Conservation (phyloP, 2,888 invertebrate species). For the Thymelicus lineola region DNA sequence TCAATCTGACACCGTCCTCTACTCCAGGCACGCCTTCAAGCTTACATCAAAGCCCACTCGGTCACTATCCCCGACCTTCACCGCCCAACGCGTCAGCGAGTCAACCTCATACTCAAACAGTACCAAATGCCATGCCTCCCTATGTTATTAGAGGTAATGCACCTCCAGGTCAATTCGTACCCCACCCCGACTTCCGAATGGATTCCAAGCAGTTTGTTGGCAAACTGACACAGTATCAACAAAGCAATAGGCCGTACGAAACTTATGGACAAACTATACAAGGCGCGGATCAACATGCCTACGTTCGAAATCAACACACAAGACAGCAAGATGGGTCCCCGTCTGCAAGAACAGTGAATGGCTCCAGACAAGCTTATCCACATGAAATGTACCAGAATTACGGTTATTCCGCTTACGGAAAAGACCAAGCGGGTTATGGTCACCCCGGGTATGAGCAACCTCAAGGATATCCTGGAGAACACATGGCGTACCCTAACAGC, state of each 20-base stretch:
- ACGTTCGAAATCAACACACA: slow-evolving; percentile 73
- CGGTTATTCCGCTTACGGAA: slow-evolving; percentile 81
- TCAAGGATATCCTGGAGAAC: slow-evolving; percentile 74
- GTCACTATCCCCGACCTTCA: slow-evolving; percentile 88
- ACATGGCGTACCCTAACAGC: slow-evolving; percentile 75
- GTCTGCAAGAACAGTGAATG: slow-evolving; percentile 69
- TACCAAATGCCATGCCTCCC: slow-evolving; percentile 85
- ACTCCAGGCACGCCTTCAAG: slow-evolving; percentile 87
- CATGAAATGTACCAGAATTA: slow-evolving; percentile 83
- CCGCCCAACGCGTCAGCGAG: slow-evolving; percentile 88
- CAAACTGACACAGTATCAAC: slow-evolving; percentile 76
- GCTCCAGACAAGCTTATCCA: slow-evolving; percentile 72
- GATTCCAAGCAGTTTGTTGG: slow-evolving; percentile 80
- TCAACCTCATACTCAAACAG: slow-evolving; percentile 84
- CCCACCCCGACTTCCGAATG: slow-evolving; percentile 83
- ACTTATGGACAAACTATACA: slow-evolving; percentile 66
- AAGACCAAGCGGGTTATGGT: slow-evolving; percentile 82
- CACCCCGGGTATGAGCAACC: slow-evolving; percentile 85
- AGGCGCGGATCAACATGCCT: slow-evolving; percentile 74
- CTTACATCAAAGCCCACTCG: slow-evolving; percentile 87
- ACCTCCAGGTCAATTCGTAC: slow-evolving; percentile 76
- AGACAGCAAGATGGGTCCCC: slow-evolving; percentile 70
- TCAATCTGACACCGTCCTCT: slow-evolving; percentile 87
- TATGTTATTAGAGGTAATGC: slow-evolving; percentile 84
- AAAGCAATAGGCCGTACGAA: slow-evolving; percentile 73